These are phyloP conservation scores for Somateria mollissima DNA, from an alignment of 2,797 vertebrate species.

Conservation along the genomic window DNA sequence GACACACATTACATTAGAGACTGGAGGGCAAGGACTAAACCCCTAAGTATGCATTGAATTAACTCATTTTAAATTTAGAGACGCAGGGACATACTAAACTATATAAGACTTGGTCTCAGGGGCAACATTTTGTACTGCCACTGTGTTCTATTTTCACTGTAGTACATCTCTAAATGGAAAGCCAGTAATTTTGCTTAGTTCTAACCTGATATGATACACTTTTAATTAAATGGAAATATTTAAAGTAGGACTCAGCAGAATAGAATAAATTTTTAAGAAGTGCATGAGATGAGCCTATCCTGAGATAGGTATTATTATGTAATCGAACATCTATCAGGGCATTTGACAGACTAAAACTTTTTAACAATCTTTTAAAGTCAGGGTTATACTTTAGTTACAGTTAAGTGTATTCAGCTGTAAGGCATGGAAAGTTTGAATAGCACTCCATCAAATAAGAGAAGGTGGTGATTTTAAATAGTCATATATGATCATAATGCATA, in stretches of 20 bases:
- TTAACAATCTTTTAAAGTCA: background rate
- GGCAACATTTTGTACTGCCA: background rate
- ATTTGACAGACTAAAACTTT: background rate
- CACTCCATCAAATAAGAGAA: background rate
- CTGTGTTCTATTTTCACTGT: background rate
- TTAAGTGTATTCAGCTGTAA: background rate
- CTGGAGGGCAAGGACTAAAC: conserved; percentile 16
- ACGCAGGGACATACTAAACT: background rate
- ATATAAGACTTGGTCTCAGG: background rate
- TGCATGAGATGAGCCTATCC: background rate
- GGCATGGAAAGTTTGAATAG: background rate
- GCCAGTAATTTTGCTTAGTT: background rate
- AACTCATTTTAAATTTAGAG: conserved; percentile 48
- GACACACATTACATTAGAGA: background rate
- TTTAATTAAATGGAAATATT: conserved; percentile 34
- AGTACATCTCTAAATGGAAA: background rate
- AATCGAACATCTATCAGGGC: background rate
- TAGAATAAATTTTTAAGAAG: background rate
- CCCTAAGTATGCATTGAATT: conserved; percentile 41
- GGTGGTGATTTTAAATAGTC: background rate
- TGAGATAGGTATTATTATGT: background rate
- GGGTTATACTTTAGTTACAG: background rate
- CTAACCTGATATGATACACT: background rate
- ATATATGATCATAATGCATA: background rate
- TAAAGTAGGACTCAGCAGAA: background rate